A percentile compares a stretch with the other conserved stretches of the same genome.
Conservation (phyloP, 1,140 invertebrate genomes). For the Meloidogyne exigua region DNA sequence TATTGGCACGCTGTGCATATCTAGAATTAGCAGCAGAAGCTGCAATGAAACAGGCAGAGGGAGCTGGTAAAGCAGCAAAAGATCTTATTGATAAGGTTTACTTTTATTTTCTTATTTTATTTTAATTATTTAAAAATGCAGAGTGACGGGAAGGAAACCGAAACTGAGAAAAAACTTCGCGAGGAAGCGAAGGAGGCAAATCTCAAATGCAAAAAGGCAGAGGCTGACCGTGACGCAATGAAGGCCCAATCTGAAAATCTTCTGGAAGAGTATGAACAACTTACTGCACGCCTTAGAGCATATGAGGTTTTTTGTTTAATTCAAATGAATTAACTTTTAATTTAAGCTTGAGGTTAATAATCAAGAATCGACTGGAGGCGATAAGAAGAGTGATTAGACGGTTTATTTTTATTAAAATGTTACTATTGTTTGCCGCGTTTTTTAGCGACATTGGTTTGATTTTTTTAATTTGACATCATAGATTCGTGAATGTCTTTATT, state of each 20-base stretch:
- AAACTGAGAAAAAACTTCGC: slow-evolving; percentile 29
- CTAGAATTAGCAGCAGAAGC: slow-evolving; percentile 59
- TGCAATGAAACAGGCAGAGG: slow-evolving; percentile 61
- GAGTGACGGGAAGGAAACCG: slow-evolving; percentile 19
- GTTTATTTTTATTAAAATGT: neutral
- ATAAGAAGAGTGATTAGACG: neutral
- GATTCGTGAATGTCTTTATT: no score
- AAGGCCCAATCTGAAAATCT: slow-evolving; percentile 56
- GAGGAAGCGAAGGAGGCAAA: slow-evolving; percentile 42
- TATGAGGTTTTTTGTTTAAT: slow-evolving; percentile 36
- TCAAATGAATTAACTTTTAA: slow-evolving; percentile 14
- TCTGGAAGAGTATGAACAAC: slow-evolving; percentile 58
- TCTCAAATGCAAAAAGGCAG: slow-evolving; percentile 46
- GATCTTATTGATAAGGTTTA: slow-evolving; percentile 54
- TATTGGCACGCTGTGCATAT: slow-evolving; percentile 55
- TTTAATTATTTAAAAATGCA: neutral
- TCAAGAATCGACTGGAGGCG: neutral
- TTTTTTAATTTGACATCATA: no score
- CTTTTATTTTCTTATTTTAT: neutral
- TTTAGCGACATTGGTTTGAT: neutral
- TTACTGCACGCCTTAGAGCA: slow-evolving; percentile 36
- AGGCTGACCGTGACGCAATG: slow-evolving; percentile 56
- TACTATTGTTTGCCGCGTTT: neutral
- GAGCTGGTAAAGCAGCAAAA: slow-evolving; percentile 58
- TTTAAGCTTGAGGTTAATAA: neutral